phyloP scores from a whole-genome alignment of 2,113 vertebrate species.

The Noctilio leporinus region DNA sequence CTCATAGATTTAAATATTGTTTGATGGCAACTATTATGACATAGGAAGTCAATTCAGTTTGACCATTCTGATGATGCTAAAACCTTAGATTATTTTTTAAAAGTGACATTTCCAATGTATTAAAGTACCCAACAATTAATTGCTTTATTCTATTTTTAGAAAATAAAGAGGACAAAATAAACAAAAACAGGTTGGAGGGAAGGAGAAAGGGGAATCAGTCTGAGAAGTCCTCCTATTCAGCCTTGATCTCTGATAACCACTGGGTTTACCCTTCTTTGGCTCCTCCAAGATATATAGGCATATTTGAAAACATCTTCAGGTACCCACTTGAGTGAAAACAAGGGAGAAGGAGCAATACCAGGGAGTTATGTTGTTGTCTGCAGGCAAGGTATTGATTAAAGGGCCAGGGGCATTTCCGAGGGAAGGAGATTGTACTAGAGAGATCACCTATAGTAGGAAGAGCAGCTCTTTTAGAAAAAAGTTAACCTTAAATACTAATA shows the following conservation, averaged over 20 bases:
- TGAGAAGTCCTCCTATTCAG: neutral
- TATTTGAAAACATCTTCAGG: neutral
- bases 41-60: neutral
- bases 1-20: neutral
- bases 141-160: neutral
- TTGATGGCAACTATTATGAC: neutral
- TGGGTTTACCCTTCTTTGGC: neutral
- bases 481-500: neutral
- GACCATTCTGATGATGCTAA: neutral
- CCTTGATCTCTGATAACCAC: neutral
- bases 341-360: neutral
- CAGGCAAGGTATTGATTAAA: neutral
- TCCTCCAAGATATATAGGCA: neutral
- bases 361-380: too few relatives aligned
- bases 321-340: neutral
- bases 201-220: neutral
- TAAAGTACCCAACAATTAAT: neutral
- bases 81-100: neutral
- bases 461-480: neutral
- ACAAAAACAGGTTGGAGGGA: neutral
- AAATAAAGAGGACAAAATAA: neutral
- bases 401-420: neutral
- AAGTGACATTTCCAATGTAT: constrained; percentile 8
- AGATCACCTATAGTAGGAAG: neutral
- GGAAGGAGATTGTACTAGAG: neutral